A percentile compares a stretch with the other conserved stretches of the same genome.
These are phyloP conservation scores for Microcebus griseorufus DNA, from an alignment of 2,113 vertebrate genomes.

Conservation along the genomic window DNA sequence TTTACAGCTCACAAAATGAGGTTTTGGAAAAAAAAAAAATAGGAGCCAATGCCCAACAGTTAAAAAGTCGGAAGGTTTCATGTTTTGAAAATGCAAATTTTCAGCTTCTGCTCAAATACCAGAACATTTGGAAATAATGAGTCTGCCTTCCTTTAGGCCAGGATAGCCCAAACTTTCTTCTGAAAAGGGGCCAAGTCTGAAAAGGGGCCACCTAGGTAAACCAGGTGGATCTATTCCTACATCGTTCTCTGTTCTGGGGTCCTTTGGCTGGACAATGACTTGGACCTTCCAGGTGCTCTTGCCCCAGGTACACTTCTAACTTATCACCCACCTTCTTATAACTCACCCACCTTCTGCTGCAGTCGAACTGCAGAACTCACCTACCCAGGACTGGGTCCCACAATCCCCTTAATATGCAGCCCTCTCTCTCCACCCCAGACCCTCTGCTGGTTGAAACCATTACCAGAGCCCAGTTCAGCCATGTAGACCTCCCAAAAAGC, in stretches of 20 bases:
- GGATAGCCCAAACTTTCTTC: not conserved
- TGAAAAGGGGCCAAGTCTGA: not conserved
- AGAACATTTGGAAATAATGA: not conserved
- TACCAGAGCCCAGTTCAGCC: not conserved
- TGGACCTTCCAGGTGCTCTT: not conserved
- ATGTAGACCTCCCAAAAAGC: not conserved
- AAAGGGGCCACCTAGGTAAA: not conserved
- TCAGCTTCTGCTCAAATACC: conserved; percentile 24
- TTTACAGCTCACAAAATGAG: not conserved
- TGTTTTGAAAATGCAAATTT: conserved; percentile 13
- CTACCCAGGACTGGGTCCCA: not conserved
- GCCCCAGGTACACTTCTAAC: not conserved
- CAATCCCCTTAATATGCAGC: not conserved
- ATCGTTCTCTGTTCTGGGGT: not conserved
- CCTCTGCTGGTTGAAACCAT: not conserved
- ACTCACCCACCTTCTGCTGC: not conserved
- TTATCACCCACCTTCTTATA: not conserved
- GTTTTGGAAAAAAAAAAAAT: conserved; percentile 13
- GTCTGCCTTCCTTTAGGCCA: not conserved
- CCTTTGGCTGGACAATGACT: not conserved
- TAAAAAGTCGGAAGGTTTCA: not conserved
- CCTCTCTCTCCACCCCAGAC: not conserved
- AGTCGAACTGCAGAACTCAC: not conserved
- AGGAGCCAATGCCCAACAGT: not conserved
- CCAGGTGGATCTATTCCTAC: not conserved